These are phyloP conservation scores for Micronisus gabar DNA, from an alignment of 2,113 vertebrate species.

Conservation along the genomic window DNA sequence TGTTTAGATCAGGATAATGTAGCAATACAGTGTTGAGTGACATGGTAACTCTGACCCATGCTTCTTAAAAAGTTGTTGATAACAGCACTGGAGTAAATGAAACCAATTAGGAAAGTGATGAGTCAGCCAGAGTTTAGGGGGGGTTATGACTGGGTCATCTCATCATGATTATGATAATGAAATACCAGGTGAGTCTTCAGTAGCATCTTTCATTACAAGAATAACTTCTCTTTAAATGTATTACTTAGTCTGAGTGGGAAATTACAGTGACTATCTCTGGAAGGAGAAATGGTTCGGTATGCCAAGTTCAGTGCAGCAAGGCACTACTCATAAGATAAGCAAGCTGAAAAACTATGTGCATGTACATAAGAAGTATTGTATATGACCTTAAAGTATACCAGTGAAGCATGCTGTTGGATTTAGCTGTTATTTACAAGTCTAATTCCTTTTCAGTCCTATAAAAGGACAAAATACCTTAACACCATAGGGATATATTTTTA, in stretches of 20 bases:
- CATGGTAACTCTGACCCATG: background rate
- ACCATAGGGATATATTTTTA: background rate
- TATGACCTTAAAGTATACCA: background rate
- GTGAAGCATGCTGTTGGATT: background rate
- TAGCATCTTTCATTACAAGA: slow-evolving; percentile 29
- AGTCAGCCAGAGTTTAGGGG: background rate
- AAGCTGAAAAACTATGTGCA: background rate
- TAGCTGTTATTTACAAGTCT: background rate
- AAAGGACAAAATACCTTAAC: background rate
- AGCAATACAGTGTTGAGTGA: slow-evolving; percentile 16
- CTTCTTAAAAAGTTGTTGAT: slow-evolving; percentile 17
- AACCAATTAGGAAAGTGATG: slow-evolving; percentile 40
- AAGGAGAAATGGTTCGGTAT: background rate
- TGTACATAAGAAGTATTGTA: background rate
- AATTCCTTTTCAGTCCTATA: background rate
- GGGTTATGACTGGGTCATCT: slow-evolving; percentile 29
- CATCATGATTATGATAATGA: background rate
- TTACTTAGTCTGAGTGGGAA: background rate
- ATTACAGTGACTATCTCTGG: background rate
- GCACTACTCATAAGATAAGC: background rate
- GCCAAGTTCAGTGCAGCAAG: background rate
- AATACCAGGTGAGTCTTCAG: slow-evolving; percentile 1
- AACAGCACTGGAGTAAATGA: background rate
- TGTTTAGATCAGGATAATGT: background rate
- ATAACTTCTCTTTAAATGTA: background rate